Evolutionary conservation across 2,888 invertebrate species (phyloP).

Genomic region (Marronus borbonicus): DNA sequence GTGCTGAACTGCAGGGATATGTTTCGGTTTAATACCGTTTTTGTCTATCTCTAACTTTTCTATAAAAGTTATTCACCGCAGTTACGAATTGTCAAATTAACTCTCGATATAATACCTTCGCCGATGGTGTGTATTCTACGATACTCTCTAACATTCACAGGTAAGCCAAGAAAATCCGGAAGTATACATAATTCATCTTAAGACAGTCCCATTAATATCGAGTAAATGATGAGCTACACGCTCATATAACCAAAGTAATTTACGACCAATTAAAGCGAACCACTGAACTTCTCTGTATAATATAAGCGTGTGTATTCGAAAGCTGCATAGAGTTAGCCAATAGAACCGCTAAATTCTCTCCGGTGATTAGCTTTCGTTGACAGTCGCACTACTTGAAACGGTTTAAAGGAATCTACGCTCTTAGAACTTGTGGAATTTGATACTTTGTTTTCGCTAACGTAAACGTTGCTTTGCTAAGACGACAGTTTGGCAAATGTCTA

Average conservation of each 20-base stretch:
- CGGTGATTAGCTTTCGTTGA: slow-evolving; percentile 6
- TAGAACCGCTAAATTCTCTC: slow-evolving; percentile 14
- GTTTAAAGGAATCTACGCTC: too few relatives aligned
- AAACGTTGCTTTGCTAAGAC: too few relatives aligned
- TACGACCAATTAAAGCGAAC: slow-evolving; percentile 32
- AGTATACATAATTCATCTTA: slow-evolving; percentile 25
- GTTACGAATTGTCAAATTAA: neutral
- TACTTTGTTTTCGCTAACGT: too few relatives aligned
- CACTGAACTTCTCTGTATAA: slow-evolving; percentile 7
- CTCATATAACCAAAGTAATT: slow-evolving; percentile 25
- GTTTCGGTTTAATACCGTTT: too few relatives aligned
- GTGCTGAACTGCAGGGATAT: too few relatives aligned
- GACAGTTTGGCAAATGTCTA: too few relatives aligned
- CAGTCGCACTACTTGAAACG: neutral
- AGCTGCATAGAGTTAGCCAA: too few relatives aligned
- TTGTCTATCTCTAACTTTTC: neutral
- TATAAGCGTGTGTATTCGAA: neutral
- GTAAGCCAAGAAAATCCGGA: slow-evolving; percentile 21
- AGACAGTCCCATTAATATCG: slow-evolving; percentile 39
- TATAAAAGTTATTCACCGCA: neutral
- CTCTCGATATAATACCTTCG: neutral
- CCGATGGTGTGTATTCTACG: too few relatives aligned
- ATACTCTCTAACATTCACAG: neutral
- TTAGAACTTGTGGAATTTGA: too few relatives aligned
- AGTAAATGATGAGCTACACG: slow-evolving; percentile 38